Conservation (phyloP, 2,113 vertebrate species). For the Macheiramphus alcinus region DNA sequence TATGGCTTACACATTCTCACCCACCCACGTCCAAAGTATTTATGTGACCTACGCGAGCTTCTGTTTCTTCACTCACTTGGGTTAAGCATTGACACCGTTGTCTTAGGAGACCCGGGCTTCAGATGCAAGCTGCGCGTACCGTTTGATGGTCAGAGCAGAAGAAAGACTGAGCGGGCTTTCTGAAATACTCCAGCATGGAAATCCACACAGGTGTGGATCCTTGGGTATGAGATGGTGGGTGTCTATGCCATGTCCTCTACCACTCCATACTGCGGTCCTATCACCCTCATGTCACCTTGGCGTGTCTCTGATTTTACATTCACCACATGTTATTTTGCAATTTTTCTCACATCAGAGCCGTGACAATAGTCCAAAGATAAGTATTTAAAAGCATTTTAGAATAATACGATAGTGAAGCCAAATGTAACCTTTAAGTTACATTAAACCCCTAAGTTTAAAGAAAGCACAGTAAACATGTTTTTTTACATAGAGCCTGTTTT, state of each 20-base stretch:
- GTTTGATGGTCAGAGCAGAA: not conserved
- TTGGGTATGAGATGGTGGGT: not conserved
- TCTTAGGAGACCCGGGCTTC: not conserved
- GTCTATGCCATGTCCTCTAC: not conserved
- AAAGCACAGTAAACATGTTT: not conserved
- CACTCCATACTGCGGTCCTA: not conserved
- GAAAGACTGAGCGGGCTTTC: not conserved
- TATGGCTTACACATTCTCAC: constrained; percentile 1
- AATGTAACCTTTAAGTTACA: not conserved
- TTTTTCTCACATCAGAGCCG: not conserved
- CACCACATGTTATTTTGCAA: not conserved
- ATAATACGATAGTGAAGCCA: not conserved
- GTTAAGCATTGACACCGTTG: fast-evolving
- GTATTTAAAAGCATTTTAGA: constrained; percentile 9
- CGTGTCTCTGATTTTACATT: not conserved
- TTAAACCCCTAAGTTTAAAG: not conserved
- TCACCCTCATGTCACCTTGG: not conserved
- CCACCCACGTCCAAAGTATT: not conserved
- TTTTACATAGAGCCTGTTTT: not conserved
- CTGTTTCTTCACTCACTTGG: not conserved
- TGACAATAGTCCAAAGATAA: not conserved
- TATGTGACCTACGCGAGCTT: not conserved
- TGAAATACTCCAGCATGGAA: not conserved
- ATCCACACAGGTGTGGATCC: not conserved
- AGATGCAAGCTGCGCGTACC: fast-evolving